Evolutionary conservation across 1,140 invertebrate species (phyloP).

Genomic region (Atta cephalotes): DNA sequence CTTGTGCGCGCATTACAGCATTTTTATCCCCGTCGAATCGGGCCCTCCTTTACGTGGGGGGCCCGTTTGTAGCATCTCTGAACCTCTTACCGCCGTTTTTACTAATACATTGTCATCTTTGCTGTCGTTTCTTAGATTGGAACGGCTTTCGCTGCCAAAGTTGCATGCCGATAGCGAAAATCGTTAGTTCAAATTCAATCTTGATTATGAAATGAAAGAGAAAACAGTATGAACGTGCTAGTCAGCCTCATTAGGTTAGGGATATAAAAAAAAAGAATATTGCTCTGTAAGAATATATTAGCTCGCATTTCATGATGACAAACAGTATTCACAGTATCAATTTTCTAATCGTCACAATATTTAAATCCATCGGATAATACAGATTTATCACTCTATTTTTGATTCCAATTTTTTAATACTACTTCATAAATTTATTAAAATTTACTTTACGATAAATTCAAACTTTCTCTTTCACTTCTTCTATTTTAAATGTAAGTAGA

Average conservation of each 20-base stretch:
- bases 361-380: neutral
- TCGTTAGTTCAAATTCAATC: constrained; percentile 1
- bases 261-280: neutral
- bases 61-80: neutral
- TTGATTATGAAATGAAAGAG: neutral
- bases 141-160: constrained; percentile 39
- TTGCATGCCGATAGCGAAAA: constrained; percentile 44
- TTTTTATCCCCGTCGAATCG: constrained; percentile 51
- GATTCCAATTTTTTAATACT: neutral
- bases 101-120: constrained; percentile 48
- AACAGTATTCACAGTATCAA: too few species aligned
- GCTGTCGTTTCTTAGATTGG: neutral
- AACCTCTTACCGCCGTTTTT: constrained; percentile 21
- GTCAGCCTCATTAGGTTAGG: neutral
- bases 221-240: neutral
- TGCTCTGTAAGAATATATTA: neutral
- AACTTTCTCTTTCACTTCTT: neutral
- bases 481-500: neutral
- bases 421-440: neutral
- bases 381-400: neutral
- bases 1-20: constrained; percentile 41
- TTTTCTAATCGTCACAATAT: neutral
- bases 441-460: neutral
- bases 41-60: constrained; percentile 3
- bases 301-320: neutral